Evolutionary conservation across 2,797 vertebrate genomes (phyloP).

Genomic region (Ctenopoma multispine): DNA sequence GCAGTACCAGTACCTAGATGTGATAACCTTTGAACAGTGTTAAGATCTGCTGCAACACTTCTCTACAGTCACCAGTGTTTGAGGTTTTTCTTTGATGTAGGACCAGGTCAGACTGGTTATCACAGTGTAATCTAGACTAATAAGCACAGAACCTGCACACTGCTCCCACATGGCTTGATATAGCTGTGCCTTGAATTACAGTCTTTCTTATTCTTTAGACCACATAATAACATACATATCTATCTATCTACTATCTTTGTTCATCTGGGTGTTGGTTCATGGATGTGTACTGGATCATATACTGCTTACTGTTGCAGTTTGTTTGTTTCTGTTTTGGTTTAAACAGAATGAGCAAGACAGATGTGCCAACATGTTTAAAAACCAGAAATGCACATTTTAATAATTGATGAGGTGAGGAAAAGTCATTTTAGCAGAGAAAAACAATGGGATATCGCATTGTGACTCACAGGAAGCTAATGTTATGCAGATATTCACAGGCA

Average conservation of each 20-base stretch:
- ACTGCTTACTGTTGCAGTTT: conserved; percentile 2
- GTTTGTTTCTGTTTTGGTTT: conserved; percentile 4
- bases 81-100: conserved; percentile 1
- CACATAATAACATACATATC: neutral
- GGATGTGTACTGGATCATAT: too few relatives aligned
- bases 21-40: conserved; percentile 15
- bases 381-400: neutral
- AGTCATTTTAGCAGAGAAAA: neutral
- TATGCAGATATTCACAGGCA: neutral
- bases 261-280: neutral
- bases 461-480: neutral
- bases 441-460: neutral
- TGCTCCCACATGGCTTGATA: neutral
- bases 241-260: neutral
- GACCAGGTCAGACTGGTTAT: conserved; percentile 25
- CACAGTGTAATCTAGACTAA: neutral
- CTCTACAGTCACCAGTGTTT: neutral
- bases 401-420: neutral
- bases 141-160: neutral
- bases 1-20: neutral
- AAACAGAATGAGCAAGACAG: neutral
- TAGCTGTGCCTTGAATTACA: neutral
- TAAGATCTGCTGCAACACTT: neutral
- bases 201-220: neutral
- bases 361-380: neutral